A percentile compares a stretch with the other conserved stretches of the same genome.
Evolutionary conservation across 2,113 vertebrate genomes (phyloP).

Genomic region (Chaetodon auriga): DNA sequence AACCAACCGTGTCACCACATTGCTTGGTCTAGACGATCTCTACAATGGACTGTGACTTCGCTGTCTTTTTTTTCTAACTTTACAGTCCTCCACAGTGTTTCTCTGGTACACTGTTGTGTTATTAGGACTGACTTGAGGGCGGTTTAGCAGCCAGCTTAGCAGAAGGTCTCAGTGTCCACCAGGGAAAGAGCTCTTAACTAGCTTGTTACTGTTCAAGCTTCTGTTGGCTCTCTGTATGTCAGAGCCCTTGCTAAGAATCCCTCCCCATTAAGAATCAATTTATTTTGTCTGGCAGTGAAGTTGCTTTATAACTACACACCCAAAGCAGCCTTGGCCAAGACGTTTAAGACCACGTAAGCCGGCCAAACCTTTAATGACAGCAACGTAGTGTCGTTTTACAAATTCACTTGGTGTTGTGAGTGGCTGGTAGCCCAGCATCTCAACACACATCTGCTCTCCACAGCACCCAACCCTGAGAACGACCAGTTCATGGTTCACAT

Average conservation of each 20-base stretch:
- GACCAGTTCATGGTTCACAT: not conserved
- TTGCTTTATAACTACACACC: slow-evolving; percentile 38
- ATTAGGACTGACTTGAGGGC: slow-evolving; percentile 18
- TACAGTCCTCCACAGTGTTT: not conserved
- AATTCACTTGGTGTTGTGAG: slow-evolving; percentile 10
- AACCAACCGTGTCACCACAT: not conserved
- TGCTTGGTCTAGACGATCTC: slow-evolving; percentile 7
- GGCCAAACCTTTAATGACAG: slow-evolving; percentile 21
- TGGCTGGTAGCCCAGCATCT: slow-evolving; percentile 17
- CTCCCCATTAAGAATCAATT: slow-evolving; percentile 48
- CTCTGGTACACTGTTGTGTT: not conserved
- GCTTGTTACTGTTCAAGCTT: slow-evolving; percentile 13
- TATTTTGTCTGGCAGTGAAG: slow-evolving; percentile 32
- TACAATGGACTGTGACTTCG: slow-evolving; percentile 5
- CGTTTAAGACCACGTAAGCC: slow-evolving; percentile 26
- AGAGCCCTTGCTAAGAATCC: not conserved
- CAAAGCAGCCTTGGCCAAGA: slow-evolving; percentile 35
- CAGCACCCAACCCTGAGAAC: slow-evolving; percentile 2
- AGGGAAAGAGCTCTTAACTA: slow-evolving; percentile 7
- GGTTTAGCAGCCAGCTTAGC: not conserved
- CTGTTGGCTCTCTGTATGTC: slow-evolving; percentile 4
- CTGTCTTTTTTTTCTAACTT: slow-evolving; percentile 23
- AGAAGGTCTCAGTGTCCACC: not conserved
- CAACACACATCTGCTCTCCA: not conserved
- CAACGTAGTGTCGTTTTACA: slow-evolving; percentile 23